Base-by-base conservation (phyloP, 2,888 invertebrate genomes). In the Cephus nigrinus region DNA sequence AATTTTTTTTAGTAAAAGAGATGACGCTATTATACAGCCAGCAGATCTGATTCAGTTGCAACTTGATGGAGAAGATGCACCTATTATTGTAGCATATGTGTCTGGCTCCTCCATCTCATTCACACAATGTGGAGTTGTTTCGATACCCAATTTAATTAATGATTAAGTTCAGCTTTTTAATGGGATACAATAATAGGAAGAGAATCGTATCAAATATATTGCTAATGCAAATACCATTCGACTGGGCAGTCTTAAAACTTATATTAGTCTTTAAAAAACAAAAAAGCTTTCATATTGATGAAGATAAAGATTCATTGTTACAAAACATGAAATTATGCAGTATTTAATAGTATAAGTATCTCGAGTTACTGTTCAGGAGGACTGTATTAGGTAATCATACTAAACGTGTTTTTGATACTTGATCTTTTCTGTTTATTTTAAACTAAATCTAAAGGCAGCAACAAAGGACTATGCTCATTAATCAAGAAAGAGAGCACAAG, bases 71-170 rank as follows among this genome's bases (percentile, higher is more conserved):
- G 88, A 87, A 76, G 87, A 86, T 36, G 84, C 86, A 11, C 87
- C 90, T 68, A 85, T 90, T 75, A 81, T 91, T 11, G 83, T 91
- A 36, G 91, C 91, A 36, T 83, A 86, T 30, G 90, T 90, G 34
- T 88, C 90, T 3, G 84, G 83, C 69, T 86, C 88, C 71, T 84
- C 89, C 30, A 90, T 90, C 79, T 86, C 88, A 33, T 91, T 88
- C 76, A 82, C 89, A 73, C 90, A 91, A 78, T 86, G 86, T 36
- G 90, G 90, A 80, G 83, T 86, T 77, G 85, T 91, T 75, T 82
- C 85, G 4, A 80, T 91, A 75, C 90, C 90, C 69, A 88, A 88
- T 82, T 83, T 89, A 80, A 84, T 81, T 73, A 55, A 9, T 55
- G 55, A 55, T 55, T 55, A 55, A 55, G 23, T 55, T 55, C 55